Conservation (phyloP, 2,888 invertebrate genomes). For the Eupithecia subumbrata region DNA sequence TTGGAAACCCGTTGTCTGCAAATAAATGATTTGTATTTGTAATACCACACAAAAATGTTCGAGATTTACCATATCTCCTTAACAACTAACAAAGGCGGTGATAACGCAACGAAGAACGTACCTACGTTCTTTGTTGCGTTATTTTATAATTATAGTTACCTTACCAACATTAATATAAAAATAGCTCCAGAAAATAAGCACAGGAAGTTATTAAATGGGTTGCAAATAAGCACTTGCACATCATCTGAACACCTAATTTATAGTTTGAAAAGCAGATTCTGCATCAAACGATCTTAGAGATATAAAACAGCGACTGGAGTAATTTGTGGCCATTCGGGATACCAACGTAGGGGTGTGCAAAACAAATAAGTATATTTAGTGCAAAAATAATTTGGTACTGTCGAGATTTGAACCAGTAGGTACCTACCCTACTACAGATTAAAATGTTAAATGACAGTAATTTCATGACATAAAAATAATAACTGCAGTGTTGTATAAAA, state of each 20-base stretch:
- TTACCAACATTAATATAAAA: not conserved
- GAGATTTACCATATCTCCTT: too few relatives aligned
- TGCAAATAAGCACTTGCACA: conserved; percentile 1
- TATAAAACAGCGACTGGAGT: conserved; percentile 14
- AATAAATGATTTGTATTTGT: too few relatives aligned
- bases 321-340: conserved; percentile 24
- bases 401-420: not conserved
- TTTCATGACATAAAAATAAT: too few relatives aligned
- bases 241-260: not conserved
- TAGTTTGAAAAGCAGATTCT: conserved; percentile 17
- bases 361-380: not conserved
- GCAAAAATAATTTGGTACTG: not conserved
- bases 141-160: not conserved
- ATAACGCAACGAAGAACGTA: too few relatives aligned
- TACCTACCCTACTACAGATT: too few relatives aligned
- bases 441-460: not conserved
- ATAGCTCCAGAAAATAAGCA: not conserved
- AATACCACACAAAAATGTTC: too few relatives aligned
- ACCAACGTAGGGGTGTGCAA: conserved; percentile 20
- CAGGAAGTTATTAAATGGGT: conserved; percentile 2
- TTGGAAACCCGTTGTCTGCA: too few relatives aligned
- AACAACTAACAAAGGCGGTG: too few relatives aligned
- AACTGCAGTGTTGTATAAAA: too few relatives aligned
- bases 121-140: not conserved
- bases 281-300: conserved; percentile 22